Conservation (phyloP, 2,797 vertebrate species). For the Enteromius viviparus region DNA sequence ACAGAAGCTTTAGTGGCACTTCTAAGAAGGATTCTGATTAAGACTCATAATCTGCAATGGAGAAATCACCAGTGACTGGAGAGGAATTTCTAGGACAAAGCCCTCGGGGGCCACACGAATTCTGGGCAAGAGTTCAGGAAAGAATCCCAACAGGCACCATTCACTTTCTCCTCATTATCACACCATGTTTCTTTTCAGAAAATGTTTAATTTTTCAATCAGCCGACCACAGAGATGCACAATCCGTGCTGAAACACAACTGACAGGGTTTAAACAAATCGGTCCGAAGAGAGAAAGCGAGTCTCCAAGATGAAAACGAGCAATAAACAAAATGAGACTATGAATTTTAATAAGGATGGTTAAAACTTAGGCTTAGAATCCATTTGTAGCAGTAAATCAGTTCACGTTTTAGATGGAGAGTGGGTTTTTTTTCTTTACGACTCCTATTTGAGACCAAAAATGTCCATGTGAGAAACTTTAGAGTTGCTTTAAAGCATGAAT, state of each 20-base stretch:
- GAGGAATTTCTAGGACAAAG: conserved; percentile 55
- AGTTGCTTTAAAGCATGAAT: conserved; percentile 26
- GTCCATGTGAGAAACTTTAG: neutral
- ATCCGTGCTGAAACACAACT: conserved; percentile 17
- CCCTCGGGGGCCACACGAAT: conserved; percentile 21
- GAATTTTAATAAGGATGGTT: conserved; percentile 30
- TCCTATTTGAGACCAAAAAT: conserved; percentile 11
- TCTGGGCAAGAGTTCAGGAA: conserved; percentile 47
- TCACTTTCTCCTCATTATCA: conserved; percentile 41
- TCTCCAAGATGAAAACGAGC: neutral
- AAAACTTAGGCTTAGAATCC: conserved; percentile 12
- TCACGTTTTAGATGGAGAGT: conserved; percentile 1
- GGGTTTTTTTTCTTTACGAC: neutral
- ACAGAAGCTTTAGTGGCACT: conserved; percentile 54
- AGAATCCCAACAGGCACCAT: conserved; percentile 32
- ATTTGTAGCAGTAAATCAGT: conserved; percentile 28
- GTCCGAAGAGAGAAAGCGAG: conserved; percentile 23
- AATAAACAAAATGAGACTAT: conserved; percentile 38
- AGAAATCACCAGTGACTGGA: conserved; percentile 53
- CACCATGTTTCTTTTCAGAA: conserved; percentile 36
- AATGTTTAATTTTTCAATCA: conserved; percentile 45
- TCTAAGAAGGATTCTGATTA: conserved; percentile 62
- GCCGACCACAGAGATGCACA: conserved; percentile 26
- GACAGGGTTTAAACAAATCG: conserved; percentile 35
- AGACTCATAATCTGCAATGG: conserved; percentile 56